These are phyloP conservation scores for Fratercula arctica DNA, from an alignment of 2,797 vertebrate species.

Conservation along the genomic window DNA sequence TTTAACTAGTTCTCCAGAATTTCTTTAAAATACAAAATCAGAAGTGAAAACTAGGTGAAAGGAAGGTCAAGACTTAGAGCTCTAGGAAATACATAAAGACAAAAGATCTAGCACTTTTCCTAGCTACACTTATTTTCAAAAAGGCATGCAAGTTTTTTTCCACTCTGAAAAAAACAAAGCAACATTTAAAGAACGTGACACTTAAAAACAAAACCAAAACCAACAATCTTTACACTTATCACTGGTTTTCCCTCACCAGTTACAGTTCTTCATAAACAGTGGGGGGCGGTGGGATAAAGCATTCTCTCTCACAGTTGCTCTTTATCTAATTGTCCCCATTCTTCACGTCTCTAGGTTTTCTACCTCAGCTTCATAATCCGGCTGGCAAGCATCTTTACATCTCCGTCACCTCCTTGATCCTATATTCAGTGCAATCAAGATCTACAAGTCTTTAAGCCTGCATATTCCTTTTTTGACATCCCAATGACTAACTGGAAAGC, in stretches of 20 bases:
- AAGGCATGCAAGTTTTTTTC: neutral
- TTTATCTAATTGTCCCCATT: neutral
- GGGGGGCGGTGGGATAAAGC: neutral
- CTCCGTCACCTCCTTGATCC: neutral
- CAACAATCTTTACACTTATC: neutral
- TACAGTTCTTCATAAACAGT: neutral
- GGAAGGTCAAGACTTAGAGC: neutral
- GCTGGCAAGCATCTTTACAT: neutral
- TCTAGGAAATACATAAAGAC: neutral
- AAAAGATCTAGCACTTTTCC: neutral
- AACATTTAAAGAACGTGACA: neutral
- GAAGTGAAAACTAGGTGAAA: constrained; percentile 5
- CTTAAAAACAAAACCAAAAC: constrained; percentile 35
- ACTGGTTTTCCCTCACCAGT: neutral
- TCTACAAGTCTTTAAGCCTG: neutral
- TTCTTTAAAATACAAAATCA: constrained; percentile 4
- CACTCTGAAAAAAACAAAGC: neutral
- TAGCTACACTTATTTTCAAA: neutral
- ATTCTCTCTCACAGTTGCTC: neutral
- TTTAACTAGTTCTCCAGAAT: constrained; percentile 33
- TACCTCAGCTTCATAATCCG: neutral
- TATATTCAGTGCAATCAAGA: neutral
- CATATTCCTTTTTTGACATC: neutral
- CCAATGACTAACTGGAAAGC: neutral
- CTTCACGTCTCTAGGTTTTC: neutral